A percentile compares a stretch with the other conserved stretches of the same genome.
Evolutionary conservation across 2,888 invertebrate species (phyloP).

Genomic region (Leptopilina myrica): DNA sequence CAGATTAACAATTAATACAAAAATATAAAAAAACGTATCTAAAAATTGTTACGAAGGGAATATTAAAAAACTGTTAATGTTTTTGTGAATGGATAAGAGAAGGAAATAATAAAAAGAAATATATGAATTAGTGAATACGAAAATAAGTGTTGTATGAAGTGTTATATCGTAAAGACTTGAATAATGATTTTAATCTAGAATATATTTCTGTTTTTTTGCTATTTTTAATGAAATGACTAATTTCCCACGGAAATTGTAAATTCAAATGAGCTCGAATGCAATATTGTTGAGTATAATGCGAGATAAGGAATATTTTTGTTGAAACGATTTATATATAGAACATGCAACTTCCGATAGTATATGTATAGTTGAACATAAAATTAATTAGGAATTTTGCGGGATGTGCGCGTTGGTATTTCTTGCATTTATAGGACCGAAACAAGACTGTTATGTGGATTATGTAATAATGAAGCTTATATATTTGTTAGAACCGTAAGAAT

Average conservation of each 20-base stretch:
- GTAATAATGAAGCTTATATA: neutral
- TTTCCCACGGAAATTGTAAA: slow-evolving; percentile 6
- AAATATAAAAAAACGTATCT: too few species aligned
- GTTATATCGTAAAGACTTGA: too few species aligned
- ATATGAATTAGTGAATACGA: too few species aligned
- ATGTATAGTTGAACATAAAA: neutral
- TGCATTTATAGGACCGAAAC: slow-evolving; percentile 12
- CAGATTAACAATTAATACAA: too few species aligned
- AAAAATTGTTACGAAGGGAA: too few species aligned
- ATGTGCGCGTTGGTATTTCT: neutral
- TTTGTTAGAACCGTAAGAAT: slow-evolving; percentile 12
- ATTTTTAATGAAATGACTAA: neutral
- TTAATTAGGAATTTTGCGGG: slow-evolving; percentile 14
- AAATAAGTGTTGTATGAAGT: too few species aligned
- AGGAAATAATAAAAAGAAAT: too few species aligned
- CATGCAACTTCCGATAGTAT: slow-evolving; percentile 22
- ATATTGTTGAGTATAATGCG: neutral
- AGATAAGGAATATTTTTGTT: slow-evolving; percentile 22
- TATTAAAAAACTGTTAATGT: too few species aligned
- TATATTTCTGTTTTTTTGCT: neutral
- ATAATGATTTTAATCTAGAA: too few species aligned
- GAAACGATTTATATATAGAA: slow-evolving; percentile 22
- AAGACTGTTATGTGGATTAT: neutral
- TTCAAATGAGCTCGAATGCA: neutral
- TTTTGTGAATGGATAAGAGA: too few species aligned